Evolutionary conservation across 1,140 invertebrate species (phyloP).

Genomic region (Sipha flava): DNA sequence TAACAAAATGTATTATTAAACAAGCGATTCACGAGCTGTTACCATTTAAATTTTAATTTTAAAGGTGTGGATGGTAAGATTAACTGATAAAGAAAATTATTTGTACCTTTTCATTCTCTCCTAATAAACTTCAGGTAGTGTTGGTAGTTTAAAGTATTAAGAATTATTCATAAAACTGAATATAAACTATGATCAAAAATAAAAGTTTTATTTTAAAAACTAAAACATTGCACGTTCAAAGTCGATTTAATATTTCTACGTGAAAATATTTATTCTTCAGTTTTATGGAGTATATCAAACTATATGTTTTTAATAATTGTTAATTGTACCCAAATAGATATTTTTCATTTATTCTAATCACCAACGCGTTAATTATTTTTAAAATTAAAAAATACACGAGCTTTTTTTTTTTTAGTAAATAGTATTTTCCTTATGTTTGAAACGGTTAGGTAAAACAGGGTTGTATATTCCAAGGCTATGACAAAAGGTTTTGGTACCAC

Average conservation of each 20-base stretch:
- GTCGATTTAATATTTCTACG: no score
- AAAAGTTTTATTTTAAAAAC: neutral
- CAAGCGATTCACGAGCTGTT: neutral
- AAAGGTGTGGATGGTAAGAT: neutral
- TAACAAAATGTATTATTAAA: neutral
- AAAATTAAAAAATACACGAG: neutral
- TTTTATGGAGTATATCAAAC: no score
- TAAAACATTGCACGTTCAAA: no score
- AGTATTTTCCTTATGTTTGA: neutral
- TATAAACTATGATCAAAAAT: neutral
- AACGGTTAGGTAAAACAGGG: neutral
- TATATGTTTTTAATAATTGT: no score
- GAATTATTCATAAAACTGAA: neutral
- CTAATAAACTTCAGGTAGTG: no score
- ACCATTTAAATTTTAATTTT: neutral
- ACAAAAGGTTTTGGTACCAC: neutral
- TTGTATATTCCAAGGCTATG: neutral
- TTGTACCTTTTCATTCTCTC: neutral
- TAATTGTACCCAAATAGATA: neutral
- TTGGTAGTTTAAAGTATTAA: neutral
- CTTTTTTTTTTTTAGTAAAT: neutral
- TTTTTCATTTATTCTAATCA: no score
- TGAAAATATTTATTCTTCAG: no score
- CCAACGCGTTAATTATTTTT: no score
- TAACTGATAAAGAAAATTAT: neutral